phyloP scores from a whole-genome alignment of 1,140 invertebrate species.

The Penaeus japonicus region DNA sequence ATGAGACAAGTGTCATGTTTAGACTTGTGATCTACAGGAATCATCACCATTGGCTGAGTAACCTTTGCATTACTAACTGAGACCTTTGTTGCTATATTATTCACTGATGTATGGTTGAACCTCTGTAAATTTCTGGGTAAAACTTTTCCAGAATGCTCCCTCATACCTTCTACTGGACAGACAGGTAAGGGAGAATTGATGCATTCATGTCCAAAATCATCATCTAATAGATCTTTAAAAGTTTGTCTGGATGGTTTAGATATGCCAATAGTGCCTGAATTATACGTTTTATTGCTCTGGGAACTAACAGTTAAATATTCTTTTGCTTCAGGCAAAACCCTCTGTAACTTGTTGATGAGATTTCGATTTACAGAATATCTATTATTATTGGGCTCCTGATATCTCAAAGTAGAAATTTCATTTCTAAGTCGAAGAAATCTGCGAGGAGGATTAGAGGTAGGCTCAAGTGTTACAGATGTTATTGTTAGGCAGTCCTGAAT shows the following conservation, averaged over 20 bases:
- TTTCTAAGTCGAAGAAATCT: slow-evolving; percentile 19
- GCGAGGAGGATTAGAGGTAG: background rate
- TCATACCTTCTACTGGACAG: background rate
- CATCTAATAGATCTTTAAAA: slow-evolving; percentile 29
- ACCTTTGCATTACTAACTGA: background rate
- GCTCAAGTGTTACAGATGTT: slow-evolving; percentile 25
- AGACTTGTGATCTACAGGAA: slow-evolving; percentile 22
- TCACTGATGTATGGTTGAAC: background rate
- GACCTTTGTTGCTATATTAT: background rate
- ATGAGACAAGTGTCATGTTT: background rate
- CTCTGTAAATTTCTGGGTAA: background rate
- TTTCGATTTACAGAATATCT: slow-evolving; percentile 24
- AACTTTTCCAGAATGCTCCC: background rate
- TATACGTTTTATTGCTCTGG: background rate
- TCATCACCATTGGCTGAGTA: slow-evolving; percentile 37
- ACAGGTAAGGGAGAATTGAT: background rate
- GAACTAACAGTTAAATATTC: background rate
- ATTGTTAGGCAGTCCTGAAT: slow-evolving; percentile 42
- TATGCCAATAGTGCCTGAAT: background rate
- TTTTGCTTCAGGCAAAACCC: background rate
- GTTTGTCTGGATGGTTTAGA: background rate
- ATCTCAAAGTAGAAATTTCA: slow-evolving; percentile 21
- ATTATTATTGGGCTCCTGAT: background rate
- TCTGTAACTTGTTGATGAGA: slow-evolving; percentile 26
- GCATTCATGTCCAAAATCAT: slow-evolving; percentile 31